Percentiles rank a stretch among this genome's conserved stretches.
phyloP scores from a whole-genome alignment of 1,140 invertebrate species.

The Drosophila paulistorum region DNA sequence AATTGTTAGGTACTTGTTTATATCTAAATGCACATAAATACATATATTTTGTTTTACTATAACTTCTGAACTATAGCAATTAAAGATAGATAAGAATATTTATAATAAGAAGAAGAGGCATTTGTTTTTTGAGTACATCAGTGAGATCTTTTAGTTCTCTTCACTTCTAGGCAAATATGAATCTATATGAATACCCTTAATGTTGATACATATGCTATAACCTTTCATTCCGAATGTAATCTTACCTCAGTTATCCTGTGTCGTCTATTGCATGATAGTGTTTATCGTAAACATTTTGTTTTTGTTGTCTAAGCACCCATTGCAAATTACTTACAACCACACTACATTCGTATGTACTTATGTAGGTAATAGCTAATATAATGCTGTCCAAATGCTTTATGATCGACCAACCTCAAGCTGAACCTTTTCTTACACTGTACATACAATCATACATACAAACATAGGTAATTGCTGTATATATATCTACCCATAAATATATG shows the following conservation, averaged over 20 bases:
- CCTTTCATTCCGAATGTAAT: neutral
- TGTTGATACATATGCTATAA: too few species aligned
- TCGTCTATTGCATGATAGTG: neutral
- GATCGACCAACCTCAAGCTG: slow-evolving; percentile 1
- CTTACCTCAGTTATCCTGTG: neutral
- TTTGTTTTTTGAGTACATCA: too few species aligned
- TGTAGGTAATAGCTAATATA: slow-evolving; percentile 28
- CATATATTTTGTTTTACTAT: neutral
- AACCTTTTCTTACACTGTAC: neutral
- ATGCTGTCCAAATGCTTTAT: slow-evolving; percentile 12
- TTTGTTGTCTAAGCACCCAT: slow-evolving; percentile 20
- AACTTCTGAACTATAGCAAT: too few species aligned
- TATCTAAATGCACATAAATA: neutral
- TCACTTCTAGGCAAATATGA: too few species aligned
- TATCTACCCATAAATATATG: slow-evolving; percentile 36
- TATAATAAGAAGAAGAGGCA: too few species aligned
- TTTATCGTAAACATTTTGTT: neutral
- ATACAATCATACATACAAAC: slow-evolving; percentile 15
- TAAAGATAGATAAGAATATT: too few species aligned
- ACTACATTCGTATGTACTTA: slow-evolving; percentile 50
- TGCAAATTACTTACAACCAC: slow-evolving; percentile 65
- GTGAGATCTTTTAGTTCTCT: too few species aligned
- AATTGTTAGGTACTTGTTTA: too few species aligned
- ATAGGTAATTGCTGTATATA: slow-evolving; percentile 8
- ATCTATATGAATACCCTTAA: too few species aligned